phyloP scores from a whole-genome alignment of 2,797 vertebrate species.

The Rachycentron canadum region DNA sequence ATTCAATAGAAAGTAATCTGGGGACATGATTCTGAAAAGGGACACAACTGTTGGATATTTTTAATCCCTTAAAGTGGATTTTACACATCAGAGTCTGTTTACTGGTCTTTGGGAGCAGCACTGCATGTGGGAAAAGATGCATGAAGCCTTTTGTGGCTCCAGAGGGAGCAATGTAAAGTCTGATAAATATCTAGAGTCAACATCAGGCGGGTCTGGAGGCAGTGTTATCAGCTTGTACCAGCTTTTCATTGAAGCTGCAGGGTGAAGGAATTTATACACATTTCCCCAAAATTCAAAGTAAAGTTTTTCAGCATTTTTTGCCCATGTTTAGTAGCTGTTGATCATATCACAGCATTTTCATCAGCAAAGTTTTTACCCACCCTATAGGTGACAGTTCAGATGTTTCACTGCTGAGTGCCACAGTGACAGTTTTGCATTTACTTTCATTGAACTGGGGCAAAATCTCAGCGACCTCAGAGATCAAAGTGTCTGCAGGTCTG shows the following conservation, averaged over 20 bases:
- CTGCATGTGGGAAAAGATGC: too few relatives aligned
- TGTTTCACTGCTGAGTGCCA: too few relatives aligned
- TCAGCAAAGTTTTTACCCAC: background rate
- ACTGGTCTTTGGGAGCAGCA: background rate
- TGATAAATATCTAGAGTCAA: background rate
- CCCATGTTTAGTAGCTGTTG: background rate
- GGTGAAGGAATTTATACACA: too few relatives aligned
- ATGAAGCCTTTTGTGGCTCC: too few relatives aligned
- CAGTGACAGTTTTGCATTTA: too few relatives aligned
- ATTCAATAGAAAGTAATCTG: background rate
- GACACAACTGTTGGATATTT: background rate
- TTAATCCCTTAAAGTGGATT: background rate
- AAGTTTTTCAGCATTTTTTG: background rate
- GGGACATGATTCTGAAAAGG: background rate
- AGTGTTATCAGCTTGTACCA: background rate
- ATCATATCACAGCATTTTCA: background rate
- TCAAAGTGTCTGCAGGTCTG: too few relatives aligned
- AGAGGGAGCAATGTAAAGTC: too few relatives aligned
- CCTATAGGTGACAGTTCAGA: too few relatives aligned
- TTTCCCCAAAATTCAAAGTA: background rate
- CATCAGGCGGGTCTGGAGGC: background rate
- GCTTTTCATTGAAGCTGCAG: too few relatives aligned
- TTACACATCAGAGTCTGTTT: background rate
- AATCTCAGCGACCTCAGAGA: background rate
- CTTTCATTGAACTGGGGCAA: too few relatives aligned